Percentiles rank a stretch among this genome's conserved stretches.
phyloP scores from a whole-genome alignment of 2,113 vertebrate genomes.

The Thamnaconus septentrionalis region DNA sequence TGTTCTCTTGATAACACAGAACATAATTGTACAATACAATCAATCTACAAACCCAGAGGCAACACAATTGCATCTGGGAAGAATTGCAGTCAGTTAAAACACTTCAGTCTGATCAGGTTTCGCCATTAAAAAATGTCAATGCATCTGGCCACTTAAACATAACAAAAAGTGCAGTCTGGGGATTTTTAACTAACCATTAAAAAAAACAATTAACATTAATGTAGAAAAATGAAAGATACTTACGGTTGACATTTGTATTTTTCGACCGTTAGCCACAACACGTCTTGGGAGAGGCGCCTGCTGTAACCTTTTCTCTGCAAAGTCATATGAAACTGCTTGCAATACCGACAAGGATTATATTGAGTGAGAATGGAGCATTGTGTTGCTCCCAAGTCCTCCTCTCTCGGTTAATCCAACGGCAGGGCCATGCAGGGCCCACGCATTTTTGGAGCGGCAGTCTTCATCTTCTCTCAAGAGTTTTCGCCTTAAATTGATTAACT shows the following conservation, averaged over 20 bases:
- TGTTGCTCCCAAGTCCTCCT: conserved; percentile 65
- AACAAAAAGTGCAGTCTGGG: too few species aligned
- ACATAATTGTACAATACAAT: too few species aligned
- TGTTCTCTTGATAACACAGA: too few species aligned
- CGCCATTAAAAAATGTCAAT: too few species aligned
- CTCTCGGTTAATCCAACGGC: conserved; percentile 70
- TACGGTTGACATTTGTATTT: conserved; percentile 74
- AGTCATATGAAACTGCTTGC: conserved; percentile 81
- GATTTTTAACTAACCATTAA: neutral
- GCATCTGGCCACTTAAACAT: too few species aligned
- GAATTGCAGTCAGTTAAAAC: too few species aligned
- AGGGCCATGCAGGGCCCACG: conserved; percentile 22
- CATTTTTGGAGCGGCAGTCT: conserved; percentile 30
- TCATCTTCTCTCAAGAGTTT: conserved; percentile 29
- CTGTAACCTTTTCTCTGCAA: conserved; percentile 58
- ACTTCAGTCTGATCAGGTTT: too few species aligned
- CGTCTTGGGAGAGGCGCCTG: conserved; percentile 45
- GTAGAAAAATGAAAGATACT: conserved; percentile 56
- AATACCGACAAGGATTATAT: conserved; percentile 76
- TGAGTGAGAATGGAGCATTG: conserved; percentile 72
- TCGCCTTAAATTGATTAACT: neutral
- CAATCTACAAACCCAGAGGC: too few species aligned
- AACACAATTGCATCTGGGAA: too few species aligned
- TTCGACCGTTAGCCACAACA: conserved; percentile 41
- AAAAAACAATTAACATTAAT: neutral